Conservation (phyloP, 1,140 invertebrate species). For the Drosophila truncata region DNA sequence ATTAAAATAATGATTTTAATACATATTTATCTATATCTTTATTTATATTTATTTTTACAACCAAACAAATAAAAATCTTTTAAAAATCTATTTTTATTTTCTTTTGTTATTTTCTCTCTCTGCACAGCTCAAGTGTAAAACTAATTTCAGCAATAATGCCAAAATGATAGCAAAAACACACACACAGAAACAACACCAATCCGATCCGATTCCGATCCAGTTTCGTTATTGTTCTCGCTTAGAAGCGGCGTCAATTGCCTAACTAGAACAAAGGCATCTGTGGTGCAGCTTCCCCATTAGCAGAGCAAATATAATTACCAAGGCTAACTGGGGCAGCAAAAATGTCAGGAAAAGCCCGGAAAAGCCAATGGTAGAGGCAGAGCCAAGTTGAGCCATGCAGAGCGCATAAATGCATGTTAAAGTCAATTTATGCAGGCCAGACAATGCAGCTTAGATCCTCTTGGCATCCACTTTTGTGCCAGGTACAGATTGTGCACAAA, state of each 20-base stretch:
- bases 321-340: slow-evolving; percentile 66
- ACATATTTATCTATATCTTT: no score
- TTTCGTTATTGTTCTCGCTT: slow-evolving; percentile 42
- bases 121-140: slow-evolving; percentile 55
- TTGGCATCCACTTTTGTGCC: slow-evolving; percentile 62
- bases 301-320: slow-evolving; percentile 76
- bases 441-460: slow-evolving; percentile 60
- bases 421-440: slow-evolving; percentile 53
- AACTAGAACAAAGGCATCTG: slow-evolving; percentile 68
- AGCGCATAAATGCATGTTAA: slow-evolving; percentile 59
- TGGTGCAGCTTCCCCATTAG: slow-evolving; percentile 45
- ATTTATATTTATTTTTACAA: no score
- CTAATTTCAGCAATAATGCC: slow-evolving; percentile 67
- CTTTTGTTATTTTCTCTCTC: background rate
- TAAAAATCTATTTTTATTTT: no score
- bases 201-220: slow-evolving; percentile 41
- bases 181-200: background rate
- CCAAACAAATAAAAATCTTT: no score
- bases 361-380: slow-evolving; percentile 8
- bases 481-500: slow-evolving; percentile 41
- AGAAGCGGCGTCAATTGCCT: slow-evolving; percentile 51
- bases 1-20: background rate
- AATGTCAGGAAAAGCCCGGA: slow-evolving; percentile 30
- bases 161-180: slow-evolving; percentile 56
- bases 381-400: slow-evolving; percentile 1